Evolutionary conservation across 2,113 vertebrate species (phyloP).

Genomic region (Tauraco erythrolophus): DNA sequence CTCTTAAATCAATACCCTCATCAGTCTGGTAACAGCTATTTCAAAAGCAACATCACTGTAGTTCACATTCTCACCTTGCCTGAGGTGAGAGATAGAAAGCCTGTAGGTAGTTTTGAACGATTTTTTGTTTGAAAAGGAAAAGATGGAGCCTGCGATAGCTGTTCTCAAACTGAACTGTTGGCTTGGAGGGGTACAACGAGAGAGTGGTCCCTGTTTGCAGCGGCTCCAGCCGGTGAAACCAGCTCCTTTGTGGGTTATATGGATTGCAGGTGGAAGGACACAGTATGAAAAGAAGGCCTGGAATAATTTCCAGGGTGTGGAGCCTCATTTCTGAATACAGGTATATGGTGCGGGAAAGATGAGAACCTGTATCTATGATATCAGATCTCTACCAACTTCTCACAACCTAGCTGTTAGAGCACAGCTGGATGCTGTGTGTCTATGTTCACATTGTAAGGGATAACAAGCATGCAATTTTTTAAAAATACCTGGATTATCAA

Average conservation of each 20-base stretch:
- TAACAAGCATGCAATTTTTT: not conserved
- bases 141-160: not conserved
- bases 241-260: not conserved
- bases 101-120: not conserved
- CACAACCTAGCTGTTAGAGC: not conserved
- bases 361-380: not conserved
- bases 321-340: not conserved
- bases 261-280: not conserved
- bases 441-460: fast-evolving
- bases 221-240: fast-evolving
- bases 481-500: not conserved
- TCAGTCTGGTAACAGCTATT: too few species aligned
- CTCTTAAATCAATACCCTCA: not conserved
- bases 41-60: not conserved
- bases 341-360: not conserved
- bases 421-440: not conserved
- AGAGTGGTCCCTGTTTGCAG: not conserved
- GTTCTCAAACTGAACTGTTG: fast-evolving
- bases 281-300: not conserved
- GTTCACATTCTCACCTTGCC: not conserved
- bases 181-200: not conserved
- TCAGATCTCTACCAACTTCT: not conserved
- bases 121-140: too few species aligned
- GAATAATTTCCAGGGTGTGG: not conserved
- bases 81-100: not conserved